These are phyloP conservation scores for Chauna torquata DNA, from an alignment of 2,113 vertebrate species.

Conservation along the genomic window DNA sequence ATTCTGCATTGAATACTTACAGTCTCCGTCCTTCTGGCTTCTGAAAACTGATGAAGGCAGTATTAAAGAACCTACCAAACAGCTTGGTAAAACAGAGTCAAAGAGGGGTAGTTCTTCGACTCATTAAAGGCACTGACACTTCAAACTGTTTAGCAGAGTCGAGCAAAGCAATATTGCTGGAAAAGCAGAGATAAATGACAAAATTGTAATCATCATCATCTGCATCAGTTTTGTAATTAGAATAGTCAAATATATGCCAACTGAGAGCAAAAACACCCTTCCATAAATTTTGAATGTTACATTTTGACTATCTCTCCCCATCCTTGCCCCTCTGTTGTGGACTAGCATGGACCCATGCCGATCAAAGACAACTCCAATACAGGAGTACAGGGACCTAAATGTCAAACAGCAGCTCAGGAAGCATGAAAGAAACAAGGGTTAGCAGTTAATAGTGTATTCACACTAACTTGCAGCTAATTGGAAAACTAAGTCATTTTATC, in stretches of 20 bases:
- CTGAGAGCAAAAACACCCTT: not conserved
- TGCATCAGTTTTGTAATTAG: not conserved
- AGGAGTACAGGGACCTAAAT: not conserved
- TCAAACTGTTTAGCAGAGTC: not conserved
- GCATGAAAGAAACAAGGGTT: not conserved
- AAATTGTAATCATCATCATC: not conserved
- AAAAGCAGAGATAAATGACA: not conserved
- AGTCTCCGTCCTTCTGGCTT: not conserved
- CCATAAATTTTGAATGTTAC: not conserved
- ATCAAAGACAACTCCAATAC: not conserved
- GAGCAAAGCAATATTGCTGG: not conserved
- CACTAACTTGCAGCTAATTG: not conserved
- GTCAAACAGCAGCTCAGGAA: not conserved
- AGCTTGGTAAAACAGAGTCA: not conserved
- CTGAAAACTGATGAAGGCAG: not conserved
- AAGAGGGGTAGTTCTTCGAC: not conserved
- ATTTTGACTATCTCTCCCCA: not conserved
- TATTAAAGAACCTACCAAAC: not conserved
- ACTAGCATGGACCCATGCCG: not conserved
- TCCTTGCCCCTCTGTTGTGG: too few species aligned
- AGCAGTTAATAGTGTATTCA: not conserved
- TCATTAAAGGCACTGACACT: not conserved
- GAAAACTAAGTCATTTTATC: conserved; percentile 1
- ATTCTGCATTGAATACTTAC: not conserved
- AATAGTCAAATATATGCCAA: not conserved